Base-by-base conservation (phyloP, 1,140 invertebrate genomes). In the Zaprionus tsacasi region DNA sequence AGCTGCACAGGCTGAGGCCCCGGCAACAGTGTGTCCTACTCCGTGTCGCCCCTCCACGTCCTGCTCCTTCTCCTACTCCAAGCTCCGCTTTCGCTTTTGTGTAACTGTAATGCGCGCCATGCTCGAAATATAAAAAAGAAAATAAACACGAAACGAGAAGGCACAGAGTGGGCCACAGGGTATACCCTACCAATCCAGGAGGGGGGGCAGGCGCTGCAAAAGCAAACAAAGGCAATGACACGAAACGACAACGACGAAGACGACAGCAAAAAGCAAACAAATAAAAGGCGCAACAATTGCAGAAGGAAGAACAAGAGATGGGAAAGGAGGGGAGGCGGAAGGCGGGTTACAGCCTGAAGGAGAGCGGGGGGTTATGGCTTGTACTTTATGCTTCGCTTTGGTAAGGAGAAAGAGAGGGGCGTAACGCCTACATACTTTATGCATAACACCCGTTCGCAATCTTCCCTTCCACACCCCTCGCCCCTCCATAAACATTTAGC, bases 221-320 rank as follows among this genome's bases (percentile, higher is more conserved):
- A 82, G 85, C 83, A 89, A 88, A 88, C 83, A 88, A 88, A 88
- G 85, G 78, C 83, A 88, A 88, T 88, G 83, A 88, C 83, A 88
- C 83, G 85, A 88, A 88, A 78, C 85, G 77, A 79, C 76, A 66
- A 82, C 76, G 30, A 56, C 50, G 67, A 40, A 48, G 66, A 55
- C 66, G 65, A 58, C 75, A 82, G 71, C 76, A 79, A 69, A 74
- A 78, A 76, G 85, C 80, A 88, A 88, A 85, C 78, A 88, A 89
- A 88, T 88, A 89, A 88, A 88, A 88, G 85, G 85, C 85, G 85
- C 85, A 88, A 88, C 85, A 88, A 88, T 88, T 88, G 85, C 85
- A 78, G 27, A 68, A 45, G 50, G 48, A 43, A 68, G 68, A 76
- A 33, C 15, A 2, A 30, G 12, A n/a, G n/a, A 7, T 15, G n/a